Conservation (phyloP, 53 echinoderm and acorn worm species). For the Actinopyga echinites region DNA sequence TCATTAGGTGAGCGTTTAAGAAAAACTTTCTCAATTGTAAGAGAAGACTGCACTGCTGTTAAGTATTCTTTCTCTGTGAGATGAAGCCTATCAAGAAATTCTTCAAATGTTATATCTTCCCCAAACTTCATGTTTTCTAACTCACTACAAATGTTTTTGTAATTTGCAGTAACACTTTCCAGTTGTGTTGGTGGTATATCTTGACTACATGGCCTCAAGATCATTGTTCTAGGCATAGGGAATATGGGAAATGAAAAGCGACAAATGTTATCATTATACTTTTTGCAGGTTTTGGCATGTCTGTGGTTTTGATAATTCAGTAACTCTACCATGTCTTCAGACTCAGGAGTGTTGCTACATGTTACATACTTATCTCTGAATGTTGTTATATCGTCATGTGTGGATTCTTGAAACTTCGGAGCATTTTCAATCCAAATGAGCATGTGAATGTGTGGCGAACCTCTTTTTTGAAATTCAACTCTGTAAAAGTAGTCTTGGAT, state of each 20-base stretch:
- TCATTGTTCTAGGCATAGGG: too few species aligned
- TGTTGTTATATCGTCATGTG: background rate
- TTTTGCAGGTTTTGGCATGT: constrained; percentile 48
- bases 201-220: too few species aligned
- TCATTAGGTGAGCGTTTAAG: constrained; percentile 14
- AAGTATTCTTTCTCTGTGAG: background rate
- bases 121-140: constrained; percentile 13
- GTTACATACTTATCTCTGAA: constrained; percentile 44
- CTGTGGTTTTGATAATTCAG: constrained; percentile 42
- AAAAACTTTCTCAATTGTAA: background rate
- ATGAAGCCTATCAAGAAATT: background rate
- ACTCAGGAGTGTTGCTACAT: background rate
- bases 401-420: constrained; percentile 13
- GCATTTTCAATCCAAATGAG: constrained; percentile 47
- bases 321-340: background rate
- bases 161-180: background rate
- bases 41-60: background rate
- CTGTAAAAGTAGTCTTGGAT: constrained; percentile 28
- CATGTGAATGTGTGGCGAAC: constrained; percentile 51
- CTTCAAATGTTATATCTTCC: constrained; percentile 15
- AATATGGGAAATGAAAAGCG: constrained; percentile 22
- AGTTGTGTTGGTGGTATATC: background rate
- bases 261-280: constrained; percentile 8
- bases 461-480: constrained; percentile 62
- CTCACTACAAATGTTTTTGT: background rate